Evolutionary conservation across 2,888 invertebrate species (phyloP).

Genomic region (Ptychoptera contaminata): DNA sequence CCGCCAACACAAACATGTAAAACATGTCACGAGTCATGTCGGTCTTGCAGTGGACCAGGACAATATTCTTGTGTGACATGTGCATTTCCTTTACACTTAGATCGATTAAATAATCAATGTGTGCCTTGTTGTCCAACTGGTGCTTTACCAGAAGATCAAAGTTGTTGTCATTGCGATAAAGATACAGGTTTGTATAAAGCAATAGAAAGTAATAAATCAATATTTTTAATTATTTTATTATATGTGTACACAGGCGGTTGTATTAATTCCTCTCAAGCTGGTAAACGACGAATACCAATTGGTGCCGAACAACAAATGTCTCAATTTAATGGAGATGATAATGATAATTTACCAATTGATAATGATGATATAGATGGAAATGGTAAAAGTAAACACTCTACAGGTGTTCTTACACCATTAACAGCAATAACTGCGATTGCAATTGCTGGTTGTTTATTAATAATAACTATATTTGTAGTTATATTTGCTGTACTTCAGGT

Average conservation of each 20-base stretch:
- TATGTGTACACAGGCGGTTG: conserved; percentile 42
- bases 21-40: conserved; percentile 47
- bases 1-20: conserved; percentile 49
- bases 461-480: conserved; percentile 50
- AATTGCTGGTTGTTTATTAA: conserved; percentile 49
- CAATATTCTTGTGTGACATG: conserved; percentile 53
- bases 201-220: not conserved
- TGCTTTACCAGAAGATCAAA: conserved; percentile 30
- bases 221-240: no score
- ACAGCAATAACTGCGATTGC: conserved; percentile 50
- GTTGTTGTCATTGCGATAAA: conserved; percentile 55
- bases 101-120: conserved; percentile 59
- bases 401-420: conserved; percentile 33
- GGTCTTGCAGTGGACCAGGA: conserved; percentile 51
- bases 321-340: conserved; percentile 12
- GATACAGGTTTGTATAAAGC: conserved; percentile 39
- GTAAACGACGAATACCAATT: conserved; percentile 54
- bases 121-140: conserved; percentile 53
- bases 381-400: conserved; percentile 11
- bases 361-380: not conserved
- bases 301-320: conserved; percentile 30
- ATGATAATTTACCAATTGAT: conserved; percentile 7
- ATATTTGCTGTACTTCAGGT: conserved; percentile 62
- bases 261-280: conserved; percentile 55
- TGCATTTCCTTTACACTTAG: conserved; percentile 45